Evolutionary conservation across 2,888 invertebrate genomes (phyloP).

Genomic region (Eupeodes latifasciatus): DNA sequence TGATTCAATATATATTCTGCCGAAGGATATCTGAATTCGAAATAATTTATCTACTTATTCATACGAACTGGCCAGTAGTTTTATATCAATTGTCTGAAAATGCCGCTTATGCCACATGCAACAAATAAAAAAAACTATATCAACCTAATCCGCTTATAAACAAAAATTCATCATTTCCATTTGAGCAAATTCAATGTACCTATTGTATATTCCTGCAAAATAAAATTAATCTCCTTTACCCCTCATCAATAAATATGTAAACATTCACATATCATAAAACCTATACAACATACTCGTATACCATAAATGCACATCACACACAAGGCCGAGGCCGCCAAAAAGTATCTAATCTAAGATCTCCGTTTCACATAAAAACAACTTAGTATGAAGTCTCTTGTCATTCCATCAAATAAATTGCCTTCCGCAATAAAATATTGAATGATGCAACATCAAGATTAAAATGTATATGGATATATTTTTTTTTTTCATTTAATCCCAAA

Average conservation of each 20-base stretch:
- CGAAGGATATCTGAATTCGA: slow-evolving; percentile 6
- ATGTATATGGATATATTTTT: neutral
- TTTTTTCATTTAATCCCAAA: slow-evolving; percentile 50
- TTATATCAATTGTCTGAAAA: slow-evolving; percentile 15
- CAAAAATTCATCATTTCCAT: slow-evolving; percentile 34
- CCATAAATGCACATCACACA: neutral
- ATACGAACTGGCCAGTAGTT: neutral
- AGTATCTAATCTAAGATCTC: slow-evolving; percentile 25
- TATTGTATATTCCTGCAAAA: slow-evolving; percentile 31
- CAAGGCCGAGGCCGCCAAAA: slow-evolving; percentile 39
- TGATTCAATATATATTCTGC: neutral
- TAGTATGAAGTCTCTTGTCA: slow-evolving; percentile 49
- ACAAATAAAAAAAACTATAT: slow-evolving; percentile 10
- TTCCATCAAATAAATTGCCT: slow-evolving; percentile 45
- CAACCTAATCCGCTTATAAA: slow-evolving; percentile 49
- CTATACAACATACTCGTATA: neutral
- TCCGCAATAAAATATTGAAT: slow-evolving; percentile 61
- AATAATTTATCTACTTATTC: neutral
- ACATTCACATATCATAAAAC: neutral
- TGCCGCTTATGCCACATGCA: slow-evolving; percentile 2
- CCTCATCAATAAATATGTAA: neutral
- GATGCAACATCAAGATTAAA: slow-evolving; percentile 72
- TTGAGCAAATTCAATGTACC: neutral
- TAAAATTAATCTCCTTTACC: slow-evolving; percentile 11
- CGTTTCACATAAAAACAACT: slow-evolving; percentile 36